Conservation (phyloP, 2,888 invertebrate genomes). For the Alloplasta piceator region DNA sequence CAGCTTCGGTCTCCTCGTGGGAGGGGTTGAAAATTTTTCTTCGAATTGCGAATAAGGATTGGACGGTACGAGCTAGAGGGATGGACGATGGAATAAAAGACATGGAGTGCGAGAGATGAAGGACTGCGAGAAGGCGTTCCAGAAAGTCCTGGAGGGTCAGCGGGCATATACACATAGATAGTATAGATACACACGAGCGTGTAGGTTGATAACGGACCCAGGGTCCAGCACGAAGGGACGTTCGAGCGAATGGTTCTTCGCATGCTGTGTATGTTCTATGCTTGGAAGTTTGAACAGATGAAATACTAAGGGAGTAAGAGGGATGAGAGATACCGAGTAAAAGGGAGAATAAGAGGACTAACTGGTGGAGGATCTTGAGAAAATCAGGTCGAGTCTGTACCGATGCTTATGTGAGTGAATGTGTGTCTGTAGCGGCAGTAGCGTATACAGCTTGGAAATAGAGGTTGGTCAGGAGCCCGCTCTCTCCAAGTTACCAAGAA, state of each 20-base stretch:
- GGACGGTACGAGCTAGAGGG: slow-evolving; percentile 24
- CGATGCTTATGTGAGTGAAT: background rate
- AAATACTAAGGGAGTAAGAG: slow-evolving; percentile 44
- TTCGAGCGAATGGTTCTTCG: slow-evolving; percentile 52
- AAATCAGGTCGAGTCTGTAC: slow-evolving; percentile 61
- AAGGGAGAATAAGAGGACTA: slow-evolving; percentile 18
- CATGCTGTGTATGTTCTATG: slow-evolving; percentile 41
- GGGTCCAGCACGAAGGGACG: slow-evolving; percentile 40
- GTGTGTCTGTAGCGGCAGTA: slow-evolving; percentile 26
- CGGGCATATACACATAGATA: slow-evolving; percentile 16
- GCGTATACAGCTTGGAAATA: slow-evolving; percentile 46
- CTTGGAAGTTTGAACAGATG: slow-evolving; percentile 43
- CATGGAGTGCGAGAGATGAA: background rate
- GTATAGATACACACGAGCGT: background rate
- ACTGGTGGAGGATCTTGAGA: slow-evolving; percentile 56
- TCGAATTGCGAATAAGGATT: slow-evolving; percentile 48
- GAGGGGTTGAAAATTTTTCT: slow-evolving; percentile 54
- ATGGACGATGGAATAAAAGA: background rate
- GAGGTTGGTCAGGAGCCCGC: slow-evolving; percentile 61
- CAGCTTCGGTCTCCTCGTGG: slow-evolving; percentile 40
- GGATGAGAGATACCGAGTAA: slow-evolving; percentile 33
- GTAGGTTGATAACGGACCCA: slow-evolving; percentile 24
- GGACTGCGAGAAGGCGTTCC: slow-evolving; percentile 1
- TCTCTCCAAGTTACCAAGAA: slow-evolving; percentile 48
- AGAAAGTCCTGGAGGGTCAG: slow-evolving; percentile 39